Evolutionary conservation across 2,888 invertebrate species (phyloP).

Genomic region (Cylloceria caligata): DNA sequence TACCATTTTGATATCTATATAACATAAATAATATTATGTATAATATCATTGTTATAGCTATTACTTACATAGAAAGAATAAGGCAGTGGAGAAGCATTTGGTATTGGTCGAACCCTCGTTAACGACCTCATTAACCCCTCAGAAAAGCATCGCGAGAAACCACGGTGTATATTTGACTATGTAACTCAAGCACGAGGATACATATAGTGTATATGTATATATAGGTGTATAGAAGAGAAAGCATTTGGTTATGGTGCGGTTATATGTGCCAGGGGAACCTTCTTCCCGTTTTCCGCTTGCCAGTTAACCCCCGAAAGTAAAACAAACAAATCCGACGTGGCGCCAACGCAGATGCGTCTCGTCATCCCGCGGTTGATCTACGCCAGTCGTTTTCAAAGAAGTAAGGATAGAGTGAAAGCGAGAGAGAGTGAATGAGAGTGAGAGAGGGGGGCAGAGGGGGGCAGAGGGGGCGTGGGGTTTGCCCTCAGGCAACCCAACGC

Average conservation of each 20-base stretch:
- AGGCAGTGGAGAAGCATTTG: conserved; percentile 44
- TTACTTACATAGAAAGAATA: not conserved
- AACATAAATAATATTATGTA: conserved; percentile 3
- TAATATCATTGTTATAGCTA: not conserved
- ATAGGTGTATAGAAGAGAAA: conserved; percentile 48
- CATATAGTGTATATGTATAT: conserved; percentile 8
- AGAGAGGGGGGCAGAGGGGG: too few species aligned
- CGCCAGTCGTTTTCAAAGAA: conserved; percentile 42
- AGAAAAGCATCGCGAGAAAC: conserved; percentile 56
- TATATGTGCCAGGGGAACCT: conserved; percentile 48
- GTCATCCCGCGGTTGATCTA: conserved; percentile 76
- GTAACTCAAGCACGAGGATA: conserved; percentile 16
- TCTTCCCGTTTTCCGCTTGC: conserved; percentile 52
- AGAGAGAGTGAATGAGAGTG: too few species aligned
- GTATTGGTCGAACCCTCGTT: conserved; percentile 73
- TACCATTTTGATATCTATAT: not conserved
- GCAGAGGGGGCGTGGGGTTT: too few species aligned
- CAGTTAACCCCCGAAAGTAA: conserved; percentile 75
- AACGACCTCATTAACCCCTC: conserved; percentile 80
- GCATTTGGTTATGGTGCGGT: conserved; percentile 46
- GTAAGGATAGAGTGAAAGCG: conserved; percentile 31
- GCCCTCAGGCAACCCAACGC: conserved; percentile 1
- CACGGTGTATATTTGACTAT: conserved; percentile 11
- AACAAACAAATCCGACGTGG: conserved; percentile 83
- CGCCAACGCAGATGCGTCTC: conserved; percentile 84